These are phyloP conservation scores for Pelodytes ibericus DNA, from an alignment of 2,797 vertebrate species.

Conservation along the genomic window DNA sequence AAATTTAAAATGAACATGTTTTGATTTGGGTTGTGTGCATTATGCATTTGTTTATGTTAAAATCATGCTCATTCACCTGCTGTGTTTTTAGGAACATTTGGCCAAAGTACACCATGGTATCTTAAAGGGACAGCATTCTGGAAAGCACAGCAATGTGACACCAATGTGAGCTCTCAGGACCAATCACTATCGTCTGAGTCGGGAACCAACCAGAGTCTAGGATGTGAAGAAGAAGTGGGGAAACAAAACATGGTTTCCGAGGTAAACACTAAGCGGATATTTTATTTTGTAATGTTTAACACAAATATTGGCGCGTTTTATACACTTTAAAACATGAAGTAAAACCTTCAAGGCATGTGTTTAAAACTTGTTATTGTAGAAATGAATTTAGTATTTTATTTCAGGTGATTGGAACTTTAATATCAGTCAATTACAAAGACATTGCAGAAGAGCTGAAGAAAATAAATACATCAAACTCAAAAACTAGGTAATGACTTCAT, in stretches of 20 bases:
- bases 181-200: not conserved
- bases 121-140: constrained; percentile 29
- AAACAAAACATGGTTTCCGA: not conserved
- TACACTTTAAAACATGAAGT: too few relatives aligned
- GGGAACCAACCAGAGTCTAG: not conserved
- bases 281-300: too few relatives aligned
- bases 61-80: not conserved
- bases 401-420: constrained; percentile 2
- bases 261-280: too few relatives aligned
- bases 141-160: not conserved
- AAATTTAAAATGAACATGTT: too few relatives aligned
- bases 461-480: constrained; percentile 6
- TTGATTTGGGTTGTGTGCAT: too few relatives aligned
- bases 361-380: too few relatives aligned
- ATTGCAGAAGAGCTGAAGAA: constrained; percentile 47
- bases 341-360: too few relatives aligned
- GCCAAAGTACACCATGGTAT: constrained; percentile 55
- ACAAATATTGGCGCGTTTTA: too few relatives aligned
- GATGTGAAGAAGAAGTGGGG: not conserved
- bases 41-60: too few relatives aligned
- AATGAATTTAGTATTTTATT: too few relatives aligned
- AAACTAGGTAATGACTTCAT: constrained; percentile 32
- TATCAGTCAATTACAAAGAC: constrained; percentile 36
- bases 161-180: not conserved
- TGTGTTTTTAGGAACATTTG: constrained; percentile 54